Conservation (phyloP, 2,888 invertebrate genomes). For the Vandiemenella viatica region DNA sequence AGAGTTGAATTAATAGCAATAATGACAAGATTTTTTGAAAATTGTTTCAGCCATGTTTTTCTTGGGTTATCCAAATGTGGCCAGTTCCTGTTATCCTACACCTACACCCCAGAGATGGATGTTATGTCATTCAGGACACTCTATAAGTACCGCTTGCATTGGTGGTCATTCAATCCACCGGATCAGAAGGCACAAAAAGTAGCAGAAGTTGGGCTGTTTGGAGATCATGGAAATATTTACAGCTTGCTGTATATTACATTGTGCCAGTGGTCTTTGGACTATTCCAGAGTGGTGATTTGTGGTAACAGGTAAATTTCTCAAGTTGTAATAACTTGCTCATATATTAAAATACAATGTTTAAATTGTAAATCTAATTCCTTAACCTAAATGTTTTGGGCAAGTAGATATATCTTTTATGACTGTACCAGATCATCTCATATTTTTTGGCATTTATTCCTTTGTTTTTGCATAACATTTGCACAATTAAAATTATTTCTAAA, state of each 20-base stretch:
- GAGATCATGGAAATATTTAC: constrained; percentile 31
- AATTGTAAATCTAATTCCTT: too few species aligned
- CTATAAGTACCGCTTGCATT: constrained; percentile 49
- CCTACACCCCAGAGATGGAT: constrained; percentile 36
- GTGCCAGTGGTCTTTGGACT: constrained; percentile 55
- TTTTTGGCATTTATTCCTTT: too few species aligned
- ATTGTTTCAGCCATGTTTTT: constrained; percentile 80
- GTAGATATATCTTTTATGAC: too few species aligned
- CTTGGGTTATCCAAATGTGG: constrained; percentile 94
- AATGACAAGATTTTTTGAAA: too few species aligned
- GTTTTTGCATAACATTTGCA: too few species aligned
- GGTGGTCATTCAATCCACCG: constrained; percentile 47
- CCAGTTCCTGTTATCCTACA: constrained; percentile 81
- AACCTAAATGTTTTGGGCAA: too few species aligned
- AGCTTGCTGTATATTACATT: constrained; percentile 43
- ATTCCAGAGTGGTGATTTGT: constrained; percentile 48
- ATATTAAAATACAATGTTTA: too few species aligned
- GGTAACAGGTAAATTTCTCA: constrained; percentile 45
- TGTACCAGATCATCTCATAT: too few species aligned
- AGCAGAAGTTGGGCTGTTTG: constrained; percentile 43
- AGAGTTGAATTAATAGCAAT: too few species aligned
- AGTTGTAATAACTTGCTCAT: too few species aligned
- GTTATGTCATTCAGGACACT: constrained; percentile 25
- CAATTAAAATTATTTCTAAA: too few species aligned
- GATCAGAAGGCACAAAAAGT: constrained; percentile 38